phyloP scores from a whole-genome alignment of 2,113 vertebrate species.

The Acinonyx jubatus region DNA sequence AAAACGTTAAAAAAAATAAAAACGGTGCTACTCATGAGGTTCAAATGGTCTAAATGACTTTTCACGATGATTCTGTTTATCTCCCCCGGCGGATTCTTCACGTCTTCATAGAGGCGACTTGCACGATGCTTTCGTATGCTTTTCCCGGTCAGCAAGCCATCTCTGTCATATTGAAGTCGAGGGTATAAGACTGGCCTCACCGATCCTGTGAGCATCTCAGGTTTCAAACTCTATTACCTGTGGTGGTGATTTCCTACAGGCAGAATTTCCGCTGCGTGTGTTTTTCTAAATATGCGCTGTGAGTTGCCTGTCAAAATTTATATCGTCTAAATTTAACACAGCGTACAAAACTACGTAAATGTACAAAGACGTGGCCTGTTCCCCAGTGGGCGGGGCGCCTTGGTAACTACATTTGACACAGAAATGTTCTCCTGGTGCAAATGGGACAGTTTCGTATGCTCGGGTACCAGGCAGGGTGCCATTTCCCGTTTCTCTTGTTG shows the following conservation, averaged over 20 bases:
- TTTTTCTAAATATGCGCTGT: not conserved
- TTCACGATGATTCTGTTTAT: not conserved
- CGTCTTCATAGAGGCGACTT: not conserved
- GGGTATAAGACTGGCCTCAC: not conserved
- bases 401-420: not conserved
- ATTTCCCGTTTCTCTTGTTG: not conserved
- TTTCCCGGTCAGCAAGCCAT: not conserved
- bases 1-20: no score
- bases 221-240: not conserved
- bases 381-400: no score
- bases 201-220: no score
- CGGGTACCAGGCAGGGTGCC: accelerated
- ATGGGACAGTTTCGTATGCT: accelerated
- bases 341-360: accelerated
- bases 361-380: not conserved
- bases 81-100: accelerated
- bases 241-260: not conserved
- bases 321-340: not conserved
- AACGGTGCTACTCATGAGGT: not conserved
- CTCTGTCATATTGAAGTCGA: accelerated
- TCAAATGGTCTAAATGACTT: not conserved
- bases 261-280: not conserved
- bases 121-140: accelerated
- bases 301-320: not conserved
- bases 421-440: not conserved